A percentile compares a stretch with the other conserved stretches of the same genome.
Evolutionary conservation across 1,140 invertebrate species (phyloP).

Genomic region (Rhizoglyphus robini): DNA sequence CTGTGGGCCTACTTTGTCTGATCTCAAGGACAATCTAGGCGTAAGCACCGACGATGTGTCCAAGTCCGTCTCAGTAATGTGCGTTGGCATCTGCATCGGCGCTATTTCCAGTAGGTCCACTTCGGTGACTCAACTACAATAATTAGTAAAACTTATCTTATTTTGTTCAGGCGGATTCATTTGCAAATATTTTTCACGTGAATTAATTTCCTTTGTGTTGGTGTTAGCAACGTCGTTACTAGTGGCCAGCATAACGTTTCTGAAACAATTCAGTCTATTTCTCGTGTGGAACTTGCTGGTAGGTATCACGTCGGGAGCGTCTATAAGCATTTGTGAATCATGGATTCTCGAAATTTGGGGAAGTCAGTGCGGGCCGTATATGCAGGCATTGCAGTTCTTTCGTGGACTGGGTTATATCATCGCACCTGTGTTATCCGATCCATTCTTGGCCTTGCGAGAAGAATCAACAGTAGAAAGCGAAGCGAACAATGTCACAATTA

Average conservation of each 20-base stretch:
- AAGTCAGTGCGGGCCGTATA: slow-evolving; percentile 8
- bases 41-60: neutral
- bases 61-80: neutral
- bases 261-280: neutral
- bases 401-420: slow-evolving; percentile 19
- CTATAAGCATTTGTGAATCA: slow-evolving; percentile 2
- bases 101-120: slow-evolving; percentile 15
- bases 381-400: slow-evolving; percentile 21
- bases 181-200: slow-evolving; percentile 13
- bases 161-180: slow-evolving; percentile 12
- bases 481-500: neutral
- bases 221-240: neutral
- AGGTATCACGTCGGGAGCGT: slow-evolving; percentile 11
- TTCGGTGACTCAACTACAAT: neutral
- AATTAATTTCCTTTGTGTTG: neutral
- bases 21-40: neutral
- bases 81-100: slow-evolving; percentile 2
- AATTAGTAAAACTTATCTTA: neutral
- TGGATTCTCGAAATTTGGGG: slow-evolving; percentile 21
- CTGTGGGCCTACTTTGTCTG: slow-evolving; percentile 19
- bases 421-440: slow-evolving; percentile 5
- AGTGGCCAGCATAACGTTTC: slow-evolving; percentile 4
- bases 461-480: neutral
- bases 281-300: neutral
- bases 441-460: slow-evolving; percentile 16